A percentile compares a stretch with the other conserved stretches of the same genome.
Evolutionary conservation across 2,797 vertebrate genomes (phyloP).

Genomic region (Poecilia velifera): DNA sequence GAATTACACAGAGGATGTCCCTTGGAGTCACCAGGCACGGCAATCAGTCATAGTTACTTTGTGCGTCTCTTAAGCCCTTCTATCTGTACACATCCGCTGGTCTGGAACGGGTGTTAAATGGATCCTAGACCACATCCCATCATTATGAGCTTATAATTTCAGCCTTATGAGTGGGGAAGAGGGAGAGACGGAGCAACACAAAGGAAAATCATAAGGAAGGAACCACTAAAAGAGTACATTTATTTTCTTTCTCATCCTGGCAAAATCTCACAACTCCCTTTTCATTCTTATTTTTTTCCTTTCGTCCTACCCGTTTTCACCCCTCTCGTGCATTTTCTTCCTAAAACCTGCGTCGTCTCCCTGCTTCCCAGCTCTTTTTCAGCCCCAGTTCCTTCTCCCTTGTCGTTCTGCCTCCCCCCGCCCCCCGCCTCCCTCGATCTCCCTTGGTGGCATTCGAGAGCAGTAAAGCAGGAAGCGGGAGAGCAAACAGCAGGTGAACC

Average conservation of each 20-base stretch:
- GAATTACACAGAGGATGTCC: constrained; percentile 82
- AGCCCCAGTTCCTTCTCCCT: constrained; percentile 24
- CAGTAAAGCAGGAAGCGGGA: constrained; percentile 75
- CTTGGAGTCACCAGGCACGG: constrained; percentile 70
- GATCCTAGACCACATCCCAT: constrained; percentile 71
- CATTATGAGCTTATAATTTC: constrained; percentile 71
- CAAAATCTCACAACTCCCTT: constrained; percentile 26
- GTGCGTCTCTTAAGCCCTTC: constrained; percentile 67
- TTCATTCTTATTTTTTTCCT: constrained; percentile 17
- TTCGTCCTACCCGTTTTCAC: constrained; percentile 15
- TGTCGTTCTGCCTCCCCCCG: background rate
- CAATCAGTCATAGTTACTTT: constrained; percentile 80
- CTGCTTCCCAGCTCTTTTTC: constrained; percentile 32
- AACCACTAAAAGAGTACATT: constrained; percentile 24
- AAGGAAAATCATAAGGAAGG: constrained; percentile 45
- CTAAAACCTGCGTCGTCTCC: constrained; percentile 25
- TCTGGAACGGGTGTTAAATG: constrained; percentile 76
- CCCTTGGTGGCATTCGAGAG: constrained; percentile 76
- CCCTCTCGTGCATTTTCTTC: constrained; percentile 7
- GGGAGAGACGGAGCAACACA: constrained; percentile 19
- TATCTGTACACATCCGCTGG: constrained; percentile 71
- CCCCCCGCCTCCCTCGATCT: constrained; percentile 42
- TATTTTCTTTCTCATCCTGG: constrained; percentile 24
- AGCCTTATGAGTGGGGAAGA: constrained; percentile 49
- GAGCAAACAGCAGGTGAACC: constrained; percentile 90